These are phyloP conservation scores for Oxygymnocypris stewartii DNA, from an alignment of 2,113 vertebrate genomes.

Conservation along the genomic window DNA sequence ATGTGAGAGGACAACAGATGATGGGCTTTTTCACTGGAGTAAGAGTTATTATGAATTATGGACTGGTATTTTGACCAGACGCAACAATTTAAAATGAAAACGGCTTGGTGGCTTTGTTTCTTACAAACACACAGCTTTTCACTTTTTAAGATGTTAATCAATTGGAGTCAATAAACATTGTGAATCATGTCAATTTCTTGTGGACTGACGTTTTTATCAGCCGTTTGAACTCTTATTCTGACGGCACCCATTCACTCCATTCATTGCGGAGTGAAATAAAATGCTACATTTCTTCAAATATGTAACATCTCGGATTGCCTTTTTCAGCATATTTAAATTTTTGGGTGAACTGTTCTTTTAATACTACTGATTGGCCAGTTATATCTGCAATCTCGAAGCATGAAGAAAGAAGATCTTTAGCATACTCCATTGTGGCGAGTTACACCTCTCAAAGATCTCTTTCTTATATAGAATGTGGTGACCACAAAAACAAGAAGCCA, in stretches of 20 bases:
- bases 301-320: no score
- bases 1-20: not conserved
- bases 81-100: no score
- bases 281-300: no score
- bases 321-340: no score
- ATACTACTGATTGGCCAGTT: not conserved
- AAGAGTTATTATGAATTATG: no score
- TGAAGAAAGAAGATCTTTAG: constrained; percentile 60
- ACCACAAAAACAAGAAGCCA: constrained; percentile 51
- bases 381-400: constrained; percentile 43
- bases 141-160: no score
- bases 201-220: not conserved
- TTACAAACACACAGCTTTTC: no score
- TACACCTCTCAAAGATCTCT: constrained; percentile 66
- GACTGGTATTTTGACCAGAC: no score
- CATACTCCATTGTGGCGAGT: constrained; percentile 60
- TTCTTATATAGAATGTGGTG: constrained; percentile 61
- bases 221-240: not conserved
- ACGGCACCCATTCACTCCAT: not conserved
- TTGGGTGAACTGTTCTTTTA: not conserved
- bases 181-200: not conserved
- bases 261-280: not conserved
- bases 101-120: no score
- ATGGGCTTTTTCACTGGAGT: no score
- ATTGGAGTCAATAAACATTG: no score